Evolutionary conservation across 1,140 invertebrate genomes (phyloP), one percentile per base, ranked within the genome.

Genomic region (Oreohelix idahoensis): DNA sequence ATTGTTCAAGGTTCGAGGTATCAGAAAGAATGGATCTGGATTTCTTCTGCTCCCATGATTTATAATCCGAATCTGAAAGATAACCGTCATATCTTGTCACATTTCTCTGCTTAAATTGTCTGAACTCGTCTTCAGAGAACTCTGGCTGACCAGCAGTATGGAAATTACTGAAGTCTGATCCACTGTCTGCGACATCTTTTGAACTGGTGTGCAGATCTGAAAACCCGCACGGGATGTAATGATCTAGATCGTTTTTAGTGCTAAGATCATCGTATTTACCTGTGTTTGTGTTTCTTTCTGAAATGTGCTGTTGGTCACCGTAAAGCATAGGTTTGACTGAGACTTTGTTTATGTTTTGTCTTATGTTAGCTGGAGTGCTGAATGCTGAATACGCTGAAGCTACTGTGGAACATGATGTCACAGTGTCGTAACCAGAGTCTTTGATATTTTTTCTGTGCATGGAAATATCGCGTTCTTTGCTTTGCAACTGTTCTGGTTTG

Each of bases 361-460:
- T 66, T 11, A 11, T 53, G 49, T 39, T 49, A 35, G 36, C 51
- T 36, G 79, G 79, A 32, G 79, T 49, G 42, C 38, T 81, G 49
- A 75, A 82, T 13, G 45, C 51, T 17, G 80, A 82, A 29, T 58
- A 58, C 11, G 69, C 45, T 26, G 80, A 82, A 32, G 80, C 58
- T 0, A 82, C 70, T 0, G 80, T 82, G 0, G 80, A 82, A 71
- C 80, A 82, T 15, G 80, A 82, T 17, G 80, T 82, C 13, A 75
- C 80, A 36, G 80, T 82, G 0, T 82, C 80, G 39, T 82, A 82
- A 35, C 80, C 80, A 23, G 80, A 82, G 71, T 82, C 80, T 35
- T 53, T 82, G 29, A n/a, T 39, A 26, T 81, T 26, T 42, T 35
- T 70, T 71, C 79, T 36, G 29, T 1, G 79, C 8, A 66, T 36